These are phyloP conservation scores for Parnassius orleans DNA, from an alignment of 2,888 invertebrate genomes.

Conservation along the genomic window DNA sequence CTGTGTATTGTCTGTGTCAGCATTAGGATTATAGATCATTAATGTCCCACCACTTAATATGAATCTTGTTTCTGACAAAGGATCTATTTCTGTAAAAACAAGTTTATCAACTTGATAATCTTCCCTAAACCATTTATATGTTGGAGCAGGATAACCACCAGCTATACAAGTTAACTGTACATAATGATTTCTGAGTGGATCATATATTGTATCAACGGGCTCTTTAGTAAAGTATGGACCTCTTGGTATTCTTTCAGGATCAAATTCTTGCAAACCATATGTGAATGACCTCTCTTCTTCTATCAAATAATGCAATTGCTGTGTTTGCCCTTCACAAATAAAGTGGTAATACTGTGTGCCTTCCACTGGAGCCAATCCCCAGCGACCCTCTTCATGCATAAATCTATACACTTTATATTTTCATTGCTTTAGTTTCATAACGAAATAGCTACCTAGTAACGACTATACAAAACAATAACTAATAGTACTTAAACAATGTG, in stretches of 20 bases:
- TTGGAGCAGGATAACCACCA: constrained; percentile 93
- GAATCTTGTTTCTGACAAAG: constrained; percentile 86
- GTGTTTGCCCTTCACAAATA: constrained; percentile 93
- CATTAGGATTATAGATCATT: constrained; percentile 92
- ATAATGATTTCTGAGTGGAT: constrained; percentile 88
- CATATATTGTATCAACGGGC: constrained; percentile 91
- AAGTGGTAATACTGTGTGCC: constrained; percentile 89
- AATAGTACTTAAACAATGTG: too few relatives aligned
- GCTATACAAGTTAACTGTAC: constrained; percentile 90
- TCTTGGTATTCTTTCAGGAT: constrained; percentile 89
- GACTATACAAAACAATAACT: too few relatives aligned
- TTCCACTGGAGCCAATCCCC: constrained; percentile 91
- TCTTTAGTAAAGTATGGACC: constrained; percentile 95
- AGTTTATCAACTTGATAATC: constrained; percentile 90
- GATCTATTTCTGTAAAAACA: constrained; percentile 87
- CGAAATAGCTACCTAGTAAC: too few relatives aligned
- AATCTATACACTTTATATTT: constrained; percentile 92
- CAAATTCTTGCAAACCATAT: constrained; percentile 91
- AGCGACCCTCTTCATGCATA: constrained; percentile 85
- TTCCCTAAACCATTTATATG: constrained; percentile 94
- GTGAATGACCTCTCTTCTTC: constrained; percentile 90
- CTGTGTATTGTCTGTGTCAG: constrained; percentile 89
- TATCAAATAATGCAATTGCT: constrained; percentile 84
- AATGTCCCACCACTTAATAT: constrained; percentile 95
- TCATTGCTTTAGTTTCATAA: too few relatives aligned